A percentile compares a stretch with the other conserved stretches of the same genome.
Conservation (phyloP, 1,140 invertebrate genomes). For the Whitmania pigra region DNA sequence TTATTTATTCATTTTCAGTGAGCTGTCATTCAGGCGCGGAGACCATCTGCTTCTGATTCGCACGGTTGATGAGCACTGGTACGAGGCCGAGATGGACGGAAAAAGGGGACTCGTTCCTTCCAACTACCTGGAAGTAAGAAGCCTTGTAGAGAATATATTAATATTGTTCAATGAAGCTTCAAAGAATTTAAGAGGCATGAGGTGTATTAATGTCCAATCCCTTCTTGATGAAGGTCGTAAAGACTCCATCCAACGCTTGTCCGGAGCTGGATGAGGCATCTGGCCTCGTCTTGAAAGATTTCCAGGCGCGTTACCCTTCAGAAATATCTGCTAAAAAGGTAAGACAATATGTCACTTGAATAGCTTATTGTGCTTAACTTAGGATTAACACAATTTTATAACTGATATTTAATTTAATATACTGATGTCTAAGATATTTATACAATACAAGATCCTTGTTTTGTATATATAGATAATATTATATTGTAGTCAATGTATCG, state of each 20-base stretch:
- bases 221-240: background rate
- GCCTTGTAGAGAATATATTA: background rate
- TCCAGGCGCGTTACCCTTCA: background rate
- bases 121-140: background rate
- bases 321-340: slow-evolving; percentile 9
- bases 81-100: background rate
- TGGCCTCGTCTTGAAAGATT: background rate
- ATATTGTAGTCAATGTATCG: too few relatives aligned
- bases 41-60: background rate
- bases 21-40: background rate
- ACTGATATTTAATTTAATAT: too few relatives aligned
- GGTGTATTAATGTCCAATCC: background rate
- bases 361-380: too few relatives aligned
- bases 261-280: background rate
- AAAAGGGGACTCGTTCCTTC: background rate
- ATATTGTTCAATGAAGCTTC: background rate
- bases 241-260: background rate
- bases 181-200: too few relatives aligned
- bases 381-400: too few relatives aligned
- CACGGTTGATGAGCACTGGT: background rate
- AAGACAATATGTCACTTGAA: background rate
- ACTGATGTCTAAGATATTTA: too few relatives aligned
- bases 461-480: too few relatives aligned
- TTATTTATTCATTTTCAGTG: background rate
- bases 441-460: too few relatives aligned